Conservation (phyloP, 2,797 vertebrate genomes). For the Scomberomorus guttatus region DNA sequence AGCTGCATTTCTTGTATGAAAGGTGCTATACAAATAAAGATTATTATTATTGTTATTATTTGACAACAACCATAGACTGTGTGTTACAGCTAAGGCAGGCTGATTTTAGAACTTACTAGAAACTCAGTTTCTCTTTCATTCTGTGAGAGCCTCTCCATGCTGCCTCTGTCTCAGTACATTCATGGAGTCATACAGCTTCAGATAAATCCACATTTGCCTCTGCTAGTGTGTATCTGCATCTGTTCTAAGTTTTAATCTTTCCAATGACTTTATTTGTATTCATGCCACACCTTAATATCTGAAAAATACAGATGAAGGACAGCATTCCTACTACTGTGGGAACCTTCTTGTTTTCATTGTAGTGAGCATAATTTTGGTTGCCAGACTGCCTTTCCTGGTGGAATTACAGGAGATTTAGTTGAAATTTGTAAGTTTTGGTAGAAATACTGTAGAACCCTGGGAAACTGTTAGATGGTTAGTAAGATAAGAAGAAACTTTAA, state of each 20-base stretch:
- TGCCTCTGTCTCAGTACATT: background rate
- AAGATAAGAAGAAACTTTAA: background rate
- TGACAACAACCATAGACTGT: background rate
- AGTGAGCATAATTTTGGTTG: background rate
- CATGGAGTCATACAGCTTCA: background rate
- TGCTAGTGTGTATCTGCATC: background rate
- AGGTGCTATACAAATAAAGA: no score
- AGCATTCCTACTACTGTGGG: background rate
- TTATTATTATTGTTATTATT: no score
- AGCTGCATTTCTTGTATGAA: no score
- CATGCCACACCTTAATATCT: background rate
- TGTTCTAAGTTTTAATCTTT: background rate
- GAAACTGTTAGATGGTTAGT: conserved; percentile 2
- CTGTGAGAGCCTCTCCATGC: no score
- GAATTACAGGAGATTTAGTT: background rate
- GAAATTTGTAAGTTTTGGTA: background rate
- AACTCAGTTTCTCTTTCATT: background rate
- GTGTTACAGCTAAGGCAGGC: background rate
- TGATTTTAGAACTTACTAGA: background rate
- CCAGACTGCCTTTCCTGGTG: background rate
- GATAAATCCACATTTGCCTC: background rate
- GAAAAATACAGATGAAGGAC: background rate
- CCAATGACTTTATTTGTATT: background rate
- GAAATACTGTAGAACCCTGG: conserved; percentile 5
- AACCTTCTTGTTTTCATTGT: background rate